phyloP scores from a whole-genome alignment of 2,888 invertebrate genomes.

The Trissolcus brochymenae region DNA sequence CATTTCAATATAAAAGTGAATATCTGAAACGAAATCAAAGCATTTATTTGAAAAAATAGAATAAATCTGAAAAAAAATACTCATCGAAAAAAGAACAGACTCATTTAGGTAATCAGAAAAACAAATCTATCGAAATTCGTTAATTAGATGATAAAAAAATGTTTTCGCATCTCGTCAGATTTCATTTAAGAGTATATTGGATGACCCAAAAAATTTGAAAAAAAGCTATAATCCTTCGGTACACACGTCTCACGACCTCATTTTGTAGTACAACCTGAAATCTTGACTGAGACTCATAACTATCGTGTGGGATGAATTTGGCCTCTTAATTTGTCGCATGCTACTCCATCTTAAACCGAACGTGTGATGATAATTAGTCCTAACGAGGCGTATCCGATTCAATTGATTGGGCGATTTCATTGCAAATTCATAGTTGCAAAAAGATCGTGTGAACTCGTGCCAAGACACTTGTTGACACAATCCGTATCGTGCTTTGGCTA shows the following conservation, averaged over 20 bases:
- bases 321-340: conserved; percentile 9
- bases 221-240: conserved; percentile 9
- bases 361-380: conserved; percentile 17
- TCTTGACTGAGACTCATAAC: conserved; percentile 3
- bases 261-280: conserved; percentile 15
- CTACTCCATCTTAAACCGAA: background rate
- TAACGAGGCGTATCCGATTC: background rate
- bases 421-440: conserved; percentile 40
- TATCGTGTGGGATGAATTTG: background rate
- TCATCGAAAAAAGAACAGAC: too few species aligned
- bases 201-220: conserved; percentile 25
- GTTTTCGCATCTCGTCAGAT: background rate
- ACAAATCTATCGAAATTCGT: background rate
- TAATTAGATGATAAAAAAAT: conserved; percentile 15
- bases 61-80: too few species aligned
- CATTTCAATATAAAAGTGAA: too few species aligned
- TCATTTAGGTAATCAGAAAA: too few species aligned
- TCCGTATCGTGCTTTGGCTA: conserved; percentile 40
- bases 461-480: conserved; percentile 61
- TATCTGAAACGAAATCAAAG: too few species aligned
- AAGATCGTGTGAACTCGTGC: conserved; percentile 55
- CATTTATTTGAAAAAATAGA: too few species aligned
- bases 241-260: conserved; percentile 16
- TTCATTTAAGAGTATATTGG: conserved; percentile 15
- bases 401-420: conserved; percentile 26